Conservation (phyloP, 2,797 vertebrate species). For the Oryzias dopingdopingensis region DNA sequence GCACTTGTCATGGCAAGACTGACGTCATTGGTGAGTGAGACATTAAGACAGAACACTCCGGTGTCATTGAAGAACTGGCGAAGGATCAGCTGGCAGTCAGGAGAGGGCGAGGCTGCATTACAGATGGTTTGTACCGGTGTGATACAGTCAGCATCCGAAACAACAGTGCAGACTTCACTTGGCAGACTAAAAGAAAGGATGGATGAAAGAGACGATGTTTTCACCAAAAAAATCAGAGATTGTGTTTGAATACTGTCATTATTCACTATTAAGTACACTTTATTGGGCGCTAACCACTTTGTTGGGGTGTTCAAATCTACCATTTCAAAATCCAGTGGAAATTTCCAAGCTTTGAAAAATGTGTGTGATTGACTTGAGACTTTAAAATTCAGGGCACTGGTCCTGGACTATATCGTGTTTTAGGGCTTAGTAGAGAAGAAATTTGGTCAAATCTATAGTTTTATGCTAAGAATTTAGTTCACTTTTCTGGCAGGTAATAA, state of each 20-base stretch:
- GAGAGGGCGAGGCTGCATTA: conserved; percentile 76
- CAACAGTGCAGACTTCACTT: conserved; percentile 86
- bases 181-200: conserved; percentile 77
- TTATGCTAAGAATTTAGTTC: not conserved
- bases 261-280: not conserved
- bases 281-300: no score
- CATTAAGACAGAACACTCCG: conserved; percentile 91
- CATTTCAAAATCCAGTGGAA: no score
- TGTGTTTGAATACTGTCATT: not conserved
- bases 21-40: conserved; percentile 88
- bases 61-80: conserved; percentile 87
- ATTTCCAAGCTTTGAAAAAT: no score
- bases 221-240: not conserved
- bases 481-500: not conserved
- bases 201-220: conserved; percentile 1
- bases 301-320: no score
- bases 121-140: conserved; percentile 82
- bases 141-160: conserved; percentile 86
- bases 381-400: no score
- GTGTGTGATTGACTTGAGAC: no score
- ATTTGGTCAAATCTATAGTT: no score
- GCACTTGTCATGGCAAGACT: conserved; percentile 88
- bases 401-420: no score
- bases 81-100: conserved; percentile 88
- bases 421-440: no score